Base-by-base conservation (phyloP, 2,888 invertebrate species). In the Plagodis pulveraria region DNA sequence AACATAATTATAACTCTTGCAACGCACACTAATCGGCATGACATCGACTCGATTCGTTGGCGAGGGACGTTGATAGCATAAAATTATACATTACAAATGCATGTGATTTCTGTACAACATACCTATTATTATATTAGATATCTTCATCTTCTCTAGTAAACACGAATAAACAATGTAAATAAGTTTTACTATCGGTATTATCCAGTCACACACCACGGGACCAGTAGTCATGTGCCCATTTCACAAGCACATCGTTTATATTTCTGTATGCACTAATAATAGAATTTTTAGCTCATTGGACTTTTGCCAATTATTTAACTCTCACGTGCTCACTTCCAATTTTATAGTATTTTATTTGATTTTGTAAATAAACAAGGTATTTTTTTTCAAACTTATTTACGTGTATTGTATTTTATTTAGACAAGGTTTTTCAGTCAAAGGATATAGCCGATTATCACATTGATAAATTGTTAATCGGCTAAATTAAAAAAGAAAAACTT, bases 211-310 rank as follows among this genome's bases (percentile, higher is more conserved):
- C 54, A 57, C 72, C 77, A 77, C 80, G 77, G 73, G 83, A 81
- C 70, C 70, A 72, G 73, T 71, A 81, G 81, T 91, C 90, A 91
- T 90, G 90, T 88, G 91, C 87, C 79, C 86, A 80, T 84, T 85
- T 80, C 83, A 78, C 82, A 83, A 78, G 48, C 55, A 80, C 78
- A 74, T 70, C 78, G 76, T 80, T 81, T 81, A 80, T 91, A 87
- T 88, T 88, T 89, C 82, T 85, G 86, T 80, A 70, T 81, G 77
- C 72, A 83, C 89, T 91, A 91, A 86, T 90, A 86, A 87, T 91
- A 91, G 91, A 85, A 77, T 83, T 88, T 90, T 89, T 85, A 86
- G 89, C 81, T 76, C 78, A 74, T 81, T 92, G 92, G 92, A 86
- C 65, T 69, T 75, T 72, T 82, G 91, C 92, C 92, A 92, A 77